A percentile compares a stretch with the other conserved stretches of the same genome.
These are phyloP conservation scores for Ecdyonurus torrentis DNA, from an alignment of 2,888 invertebrate genomes.

Conservation along the genomic window DNA sequence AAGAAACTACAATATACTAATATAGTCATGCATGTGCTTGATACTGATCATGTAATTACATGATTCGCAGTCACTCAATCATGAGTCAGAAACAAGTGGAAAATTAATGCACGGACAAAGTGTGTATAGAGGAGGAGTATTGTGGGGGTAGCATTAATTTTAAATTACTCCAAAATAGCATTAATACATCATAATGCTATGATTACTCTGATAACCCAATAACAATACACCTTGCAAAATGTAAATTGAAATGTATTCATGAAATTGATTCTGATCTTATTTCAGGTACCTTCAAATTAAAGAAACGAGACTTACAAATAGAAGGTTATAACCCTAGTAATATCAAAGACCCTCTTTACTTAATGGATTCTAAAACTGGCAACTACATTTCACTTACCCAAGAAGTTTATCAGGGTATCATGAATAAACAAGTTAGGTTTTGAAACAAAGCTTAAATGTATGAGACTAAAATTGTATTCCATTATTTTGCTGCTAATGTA, in stretches of 20 bases:
- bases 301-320: conserved; percentile 69
- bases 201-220: background rate
- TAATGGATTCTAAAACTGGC: conserved; percentile 35
- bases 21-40: too few relatives aligned
- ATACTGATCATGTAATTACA: too few relatives aligned
- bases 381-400: conserved; percentile 42
- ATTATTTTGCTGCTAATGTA: too few relatives aligned
- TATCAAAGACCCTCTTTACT: conserved; percentile 58
- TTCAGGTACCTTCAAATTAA: conserved; percentile 75
- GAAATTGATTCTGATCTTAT: background rate
- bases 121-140: background rate
- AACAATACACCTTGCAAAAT: background rate
- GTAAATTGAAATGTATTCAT: background rate
- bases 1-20: too few relatives aligned
- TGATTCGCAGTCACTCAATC: too few relatives aligned
- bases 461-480: too few relatives aligned
- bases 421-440: conserved; percentile 9
- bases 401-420: conserved; percentile 40
- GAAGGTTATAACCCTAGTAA: conserved; percentile 28
- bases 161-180: too few relatives aligned
- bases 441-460: too few relatives aligned
- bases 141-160: too few relatives aligned
- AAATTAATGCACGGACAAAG: too few relatives aligned
- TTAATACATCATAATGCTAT: too few relatives aligned
- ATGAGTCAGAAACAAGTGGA: too few relatives aligned